Percentiles rank a stretch among this genome's conserved stretches.
phyloP scores from a whole-genome alignment of 2,797 vertebrate species.

The Apogon talboti region DNA sequence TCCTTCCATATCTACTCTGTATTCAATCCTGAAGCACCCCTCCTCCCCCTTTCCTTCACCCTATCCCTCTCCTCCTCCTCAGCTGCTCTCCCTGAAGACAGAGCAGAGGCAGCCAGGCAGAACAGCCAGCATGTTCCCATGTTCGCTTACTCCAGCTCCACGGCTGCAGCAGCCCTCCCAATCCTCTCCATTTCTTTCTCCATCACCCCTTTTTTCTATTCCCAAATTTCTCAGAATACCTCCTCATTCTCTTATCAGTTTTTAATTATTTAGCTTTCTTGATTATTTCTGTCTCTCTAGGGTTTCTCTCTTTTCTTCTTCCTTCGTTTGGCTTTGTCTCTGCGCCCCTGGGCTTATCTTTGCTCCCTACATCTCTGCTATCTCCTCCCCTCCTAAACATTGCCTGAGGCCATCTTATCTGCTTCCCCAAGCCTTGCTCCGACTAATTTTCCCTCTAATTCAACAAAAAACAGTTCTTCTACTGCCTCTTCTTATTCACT shows the following conservation, averaged over 20 bases:
- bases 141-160: conserved; percentile 55
- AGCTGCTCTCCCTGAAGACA: conserved; percentile 80
- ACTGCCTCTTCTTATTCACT: not conserved
- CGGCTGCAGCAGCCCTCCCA: conserved; percentile 44
- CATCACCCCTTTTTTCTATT: conserved; percentile 11
- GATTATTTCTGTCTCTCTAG: not conserved
- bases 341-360: conserved; percentile 39
- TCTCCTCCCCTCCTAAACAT: conserved; percentile 29
- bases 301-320: not conserved
- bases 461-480: conserved; percentile 3
- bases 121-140: conserved; percentile 77
- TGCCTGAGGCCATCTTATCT: conserved; percentile 34
- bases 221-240: conserved; percentile 1
- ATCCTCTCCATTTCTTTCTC: conserved; percentile 30
- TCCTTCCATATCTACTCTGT: conserved; percentile 47
- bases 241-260: conserved; percentile 14
- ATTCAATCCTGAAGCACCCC: conserved; percentile 55
- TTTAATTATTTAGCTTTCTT: conserved; percentile 19
- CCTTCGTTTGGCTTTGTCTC: conserved; percentile 5
- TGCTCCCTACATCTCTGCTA: conserved; percentile 28
- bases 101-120: conserved; percentile 78
- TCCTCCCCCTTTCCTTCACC: conserved; percentile 30
- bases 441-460: not conserved
- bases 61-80: conserved; percentile 67
- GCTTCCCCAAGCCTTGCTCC: conserved; percentile 18